A percentile compares a stretch with the other conserved stretches of the same genome.
phyloP scores from a whole-genome alignment of 2,888 invertebrate genomes.

The Helobdella robusta region DNA sequence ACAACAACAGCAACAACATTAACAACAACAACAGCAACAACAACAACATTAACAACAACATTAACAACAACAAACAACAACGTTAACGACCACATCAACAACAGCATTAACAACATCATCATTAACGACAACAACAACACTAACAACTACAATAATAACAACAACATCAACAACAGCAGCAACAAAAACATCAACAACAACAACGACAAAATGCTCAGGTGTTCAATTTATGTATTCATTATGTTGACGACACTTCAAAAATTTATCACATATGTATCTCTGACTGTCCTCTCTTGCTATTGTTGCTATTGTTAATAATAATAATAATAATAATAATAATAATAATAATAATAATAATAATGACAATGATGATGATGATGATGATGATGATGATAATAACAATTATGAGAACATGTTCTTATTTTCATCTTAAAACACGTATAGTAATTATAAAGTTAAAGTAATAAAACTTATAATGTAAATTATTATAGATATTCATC shows the following conservation, averaged over 20 bases:
- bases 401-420: too few species aligned
- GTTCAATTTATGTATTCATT: background rate
- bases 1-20: background rate
- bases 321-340: slow-evolving; percentile 15
- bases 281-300: background rate
- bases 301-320: slow-evolving; percentile 8
- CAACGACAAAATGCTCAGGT: background rate
- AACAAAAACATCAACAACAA: background rate
- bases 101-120: slow-evolving; percentile 17
- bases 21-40: background rate
- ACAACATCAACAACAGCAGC: background rate
- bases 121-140: slow-evolving; percentile 3
- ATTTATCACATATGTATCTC: background rate
- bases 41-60: too few species aligned
- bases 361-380: slow-evolving; percentile 22
- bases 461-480: too few species aligned
- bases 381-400: slow-evolving; percentile 19
- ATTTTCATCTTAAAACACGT: too few species aligned
- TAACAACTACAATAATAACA: background rate
- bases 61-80: background rate
- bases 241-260: background rate
- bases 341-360: slow-evolving; percentile 17
- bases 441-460: too few species aligned
- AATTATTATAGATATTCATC: too few species aligned
- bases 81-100: slow-evolving; percentile 1